Conservation (phyloP, 2,797 vertebrate genomes). For the Rhinoraja longicauda region DNA sequence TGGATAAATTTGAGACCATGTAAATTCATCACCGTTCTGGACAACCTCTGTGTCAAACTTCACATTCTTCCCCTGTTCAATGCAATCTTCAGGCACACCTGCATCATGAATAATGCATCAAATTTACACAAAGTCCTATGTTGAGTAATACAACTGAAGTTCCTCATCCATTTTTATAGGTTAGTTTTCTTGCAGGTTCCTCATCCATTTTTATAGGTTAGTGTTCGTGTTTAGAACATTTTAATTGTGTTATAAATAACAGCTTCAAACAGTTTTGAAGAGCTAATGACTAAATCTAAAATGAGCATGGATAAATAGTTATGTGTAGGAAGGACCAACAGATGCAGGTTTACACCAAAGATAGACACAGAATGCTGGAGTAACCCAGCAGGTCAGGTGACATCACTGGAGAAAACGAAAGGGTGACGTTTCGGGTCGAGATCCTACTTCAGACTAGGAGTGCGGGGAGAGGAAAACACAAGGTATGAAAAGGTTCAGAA, state of each 20-base stretch:
- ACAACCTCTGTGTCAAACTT: constrained; percentile 22
- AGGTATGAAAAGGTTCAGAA: too few species aligned
- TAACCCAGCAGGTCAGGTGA: too few species aligned
- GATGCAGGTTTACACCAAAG: too few species aligned
- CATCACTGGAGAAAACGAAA: too few species aligned
- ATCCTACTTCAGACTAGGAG: too few species aligned
- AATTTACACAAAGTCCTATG: neutral
- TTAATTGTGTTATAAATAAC: neutral
- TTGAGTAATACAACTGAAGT: neutral
- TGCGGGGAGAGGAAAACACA: too few species aligned
- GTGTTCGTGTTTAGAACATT: neutral
- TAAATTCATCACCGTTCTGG: constrained; percentile 29
- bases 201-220: neutral
- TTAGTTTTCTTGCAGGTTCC: neutral
- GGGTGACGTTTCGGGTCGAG: too few species aligned
- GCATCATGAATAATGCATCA: neutral
- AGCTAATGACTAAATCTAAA: neutral
- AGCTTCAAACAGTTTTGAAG: neutral
- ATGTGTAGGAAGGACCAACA: too few species aligned
- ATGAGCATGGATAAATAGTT: neutral
- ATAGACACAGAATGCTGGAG: too few species aligned
- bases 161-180: neutral
- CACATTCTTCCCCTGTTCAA: neutral
- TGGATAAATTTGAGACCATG: constrained; percentile 32
- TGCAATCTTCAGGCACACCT: constrained; percentile 25